Base-by-base conservation (phyloP, 2,113 vertebrate genomes). In the Hypanus sabinus region DNA sequence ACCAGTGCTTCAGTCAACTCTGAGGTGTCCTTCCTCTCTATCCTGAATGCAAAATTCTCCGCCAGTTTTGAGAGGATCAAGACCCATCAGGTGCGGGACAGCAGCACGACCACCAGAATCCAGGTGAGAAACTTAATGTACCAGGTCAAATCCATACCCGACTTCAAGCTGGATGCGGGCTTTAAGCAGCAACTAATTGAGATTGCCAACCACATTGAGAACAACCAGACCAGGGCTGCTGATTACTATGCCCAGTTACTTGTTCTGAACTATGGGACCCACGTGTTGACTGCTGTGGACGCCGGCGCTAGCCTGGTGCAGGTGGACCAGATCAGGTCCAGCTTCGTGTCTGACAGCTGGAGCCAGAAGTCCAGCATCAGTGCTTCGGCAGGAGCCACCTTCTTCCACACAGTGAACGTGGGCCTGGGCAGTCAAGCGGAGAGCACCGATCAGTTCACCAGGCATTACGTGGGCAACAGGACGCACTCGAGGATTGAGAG, bases 71-170 rank as follows among this genome's bases (percentile, higher is more conserved):
- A 95, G 94, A 97, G 97, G 70, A 96, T 97, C 95, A 99, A 99
- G 96, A 97, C 96, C 1, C 97, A 98, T 87, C 98, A 99, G 71
- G 97, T 98, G 93, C 97, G 94, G 93, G 97, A 98, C 27, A 96
- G 93, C 0, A 96, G 98, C 38, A 94, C 97, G 10, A 98, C 97
- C 30, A 96, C 98, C 55, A 96, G 97, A 24, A 97, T 97, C 8
- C 96, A 97, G 95, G 97, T 99, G 90, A 97, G 98, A 73, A 98
- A 98, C 95, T 94, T 97, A 94, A 81, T 98, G 94, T 99, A 99
- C 96, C 97, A 97, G 0, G 97, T 97, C 76, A 98, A 97, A 94
- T 95, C 96, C 0, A 94, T 96, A 94, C 97, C 98, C 0, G 96
- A 96, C 94, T 97, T 97, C 0, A 95, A 87, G 4, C 95, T 99